A percentile compares a stretch with the other conserved stretches of the same genome.
Evolutionary conservation across 2,113 vertebrate genomes (phyloP).

Genomic region (Empidonax alnorum): DNA sequence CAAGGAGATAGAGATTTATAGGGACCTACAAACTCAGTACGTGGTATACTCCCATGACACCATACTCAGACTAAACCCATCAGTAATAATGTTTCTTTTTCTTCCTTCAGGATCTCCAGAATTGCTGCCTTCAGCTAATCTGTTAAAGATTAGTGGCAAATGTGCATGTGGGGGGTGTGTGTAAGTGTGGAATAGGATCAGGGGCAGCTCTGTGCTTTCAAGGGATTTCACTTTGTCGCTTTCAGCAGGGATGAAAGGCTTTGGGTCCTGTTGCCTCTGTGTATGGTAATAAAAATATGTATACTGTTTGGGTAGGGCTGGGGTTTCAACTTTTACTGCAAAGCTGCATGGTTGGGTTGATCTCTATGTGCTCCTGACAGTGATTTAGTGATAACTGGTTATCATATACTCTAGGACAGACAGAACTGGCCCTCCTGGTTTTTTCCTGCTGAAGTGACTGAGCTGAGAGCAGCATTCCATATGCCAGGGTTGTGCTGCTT

Average conservation of each 20-base stretch:
- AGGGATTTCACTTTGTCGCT: neutral
- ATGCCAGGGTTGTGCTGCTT: neutral
- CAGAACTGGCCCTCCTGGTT: neutral
- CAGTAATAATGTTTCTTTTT: neutral
- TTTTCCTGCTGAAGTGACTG: neutral
- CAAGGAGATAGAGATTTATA: neutral
- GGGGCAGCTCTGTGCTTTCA: neutral
- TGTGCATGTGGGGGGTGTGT: accelerated
- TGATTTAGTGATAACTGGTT: neutral
- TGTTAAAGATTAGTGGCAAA: neutral
- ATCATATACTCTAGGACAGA: neutral
- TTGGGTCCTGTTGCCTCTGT: neutral
- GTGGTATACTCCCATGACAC: neutral
- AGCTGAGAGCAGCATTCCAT: neutral
- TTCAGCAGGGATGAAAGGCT: neutral
- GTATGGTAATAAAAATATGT: neutral
- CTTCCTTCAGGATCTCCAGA: neutral
- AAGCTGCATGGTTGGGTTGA: neutral
- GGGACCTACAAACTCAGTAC: neutral
- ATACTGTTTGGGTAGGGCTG: neutral
- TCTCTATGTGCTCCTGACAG: neutral
- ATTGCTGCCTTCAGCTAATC: neutral
- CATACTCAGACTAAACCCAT: neutral
- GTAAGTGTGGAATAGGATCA: neutral
- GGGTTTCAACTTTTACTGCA: neutral